Evolutionary conservation across 2,888 invertebrate genomes (phyloP).

Genomic region (Onchidella celtica): DNA sequence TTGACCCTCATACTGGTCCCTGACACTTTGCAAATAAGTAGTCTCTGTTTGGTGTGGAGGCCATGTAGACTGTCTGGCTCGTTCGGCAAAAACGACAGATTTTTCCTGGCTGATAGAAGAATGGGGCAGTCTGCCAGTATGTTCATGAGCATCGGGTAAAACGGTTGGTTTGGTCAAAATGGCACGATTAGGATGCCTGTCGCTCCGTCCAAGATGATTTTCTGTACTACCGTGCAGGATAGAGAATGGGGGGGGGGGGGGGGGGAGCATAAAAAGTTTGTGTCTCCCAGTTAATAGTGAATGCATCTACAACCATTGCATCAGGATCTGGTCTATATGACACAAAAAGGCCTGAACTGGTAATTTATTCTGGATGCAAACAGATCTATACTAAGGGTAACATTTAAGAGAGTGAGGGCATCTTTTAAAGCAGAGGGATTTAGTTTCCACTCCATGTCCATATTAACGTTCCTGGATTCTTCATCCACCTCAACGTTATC

Average conservation of each 20-base stretch:
- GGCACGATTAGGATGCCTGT: slow-evolving; percentile 42
- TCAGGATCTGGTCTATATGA: slow-evolving; percentile 47
- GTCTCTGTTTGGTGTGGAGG: not conserved
- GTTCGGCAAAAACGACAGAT: not conserved
- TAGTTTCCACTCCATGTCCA: slow-evolving; percentile 48
- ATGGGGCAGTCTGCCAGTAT: slow-evolving; percentile 34
- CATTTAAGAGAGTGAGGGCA: not conserved
- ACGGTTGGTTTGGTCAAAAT: slow-evolving; percentile 40
- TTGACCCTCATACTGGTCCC: not conserved
- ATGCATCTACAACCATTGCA: slow-evolving; percentile 44
- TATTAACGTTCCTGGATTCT: not conserved
- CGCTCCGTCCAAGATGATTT: slow-evolving; percentile 35
- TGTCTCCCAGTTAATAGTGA: slow-evolving; percentile 36
- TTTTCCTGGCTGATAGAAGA: not conserved
- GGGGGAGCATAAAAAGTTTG: slow-evolving; percentile 44
- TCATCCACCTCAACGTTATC: slow-evolving; percentile 35
- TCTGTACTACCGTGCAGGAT: slow-evolving; percentile 30
- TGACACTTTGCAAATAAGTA: slow-evolving; percentile 5
- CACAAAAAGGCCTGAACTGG: slow-evolving; percentile 33
- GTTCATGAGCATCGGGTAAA: slow-evolving; percentile 18
- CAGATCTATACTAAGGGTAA: slow-evolving; percentile 40
- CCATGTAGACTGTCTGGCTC: not conserved
- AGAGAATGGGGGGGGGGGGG: slow-evolving; percentile 45
- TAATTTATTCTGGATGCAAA: slow-evolving; percentile 51
- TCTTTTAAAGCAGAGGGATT: slow-evolving; percentile 13